Evolutionary conservation across 2,888 invertebrate species (phyloP).

Genomic region (Sphaerophoria rueppellii): DNA sequence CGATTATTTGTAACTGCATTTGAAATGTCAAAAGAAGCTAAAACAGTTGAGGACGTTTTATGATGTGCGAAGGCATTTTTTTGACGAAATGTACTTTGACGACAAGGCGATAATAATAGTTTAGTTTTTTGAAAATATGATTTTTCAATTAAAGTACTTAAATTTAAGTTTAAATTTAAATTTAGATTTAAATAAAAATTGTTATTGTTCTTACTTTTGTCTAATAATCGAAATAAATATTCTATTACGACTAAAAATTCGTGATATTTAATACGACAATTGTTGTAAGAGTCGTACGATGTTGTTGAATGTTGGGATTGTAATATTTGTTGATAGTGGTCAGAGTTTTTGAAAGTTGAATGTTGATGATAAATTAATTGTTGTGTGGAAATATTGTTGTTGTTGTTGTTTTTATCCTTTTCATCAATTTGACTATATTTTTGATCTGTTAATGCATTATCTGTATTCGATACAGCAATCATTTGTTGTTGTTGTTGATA

Average conservation of each 20-base stretch:
- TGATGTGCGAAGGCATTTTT: constrained; percentile 27
- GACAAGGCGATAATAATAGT: neutral
- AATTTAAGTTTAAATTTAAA: neutral
- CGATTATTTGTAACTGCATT: too few relatives aligned
- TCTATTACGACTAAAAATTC: constrained; percentile 17
- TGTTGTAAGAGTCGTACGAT: neutral
- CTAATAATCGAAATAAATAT: constrained; percentile 5
- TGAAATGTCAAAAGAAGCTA: neutral
- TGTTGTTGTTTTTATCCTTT: neutral
- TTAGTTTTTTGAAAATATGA: constrained; percentile 5
- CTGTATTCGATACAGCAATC: neutral
- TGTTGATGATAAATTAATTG: constrained; percentile 19
- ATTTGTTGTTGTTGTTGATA: neutral
- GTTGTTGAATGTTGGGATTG: neutral
- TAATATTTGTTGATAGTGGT: neutral
- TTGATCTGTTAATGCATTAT: neutral
- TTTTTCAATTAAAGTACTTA: constrained; percentile 8
- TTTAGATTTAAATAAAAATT: neutral
- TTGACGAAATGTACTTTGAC: constrained; percentile 3
- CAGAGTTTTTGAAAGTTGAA: constrained; percentile 2
- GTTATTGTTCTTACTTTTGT: neutral
- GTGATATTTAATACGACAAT: constrained; percentile 8
- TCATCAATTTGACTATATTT: constrained; percentile 12
- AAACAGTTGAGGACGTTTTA: neutral
- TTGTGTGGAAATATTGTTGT: neutral